Evolutionary conservation across 1,140 invertebrate species (phyloP), one percentile per base, ranked within the genome.

Genomic region (Calliopsis andreniformis): DNA sequence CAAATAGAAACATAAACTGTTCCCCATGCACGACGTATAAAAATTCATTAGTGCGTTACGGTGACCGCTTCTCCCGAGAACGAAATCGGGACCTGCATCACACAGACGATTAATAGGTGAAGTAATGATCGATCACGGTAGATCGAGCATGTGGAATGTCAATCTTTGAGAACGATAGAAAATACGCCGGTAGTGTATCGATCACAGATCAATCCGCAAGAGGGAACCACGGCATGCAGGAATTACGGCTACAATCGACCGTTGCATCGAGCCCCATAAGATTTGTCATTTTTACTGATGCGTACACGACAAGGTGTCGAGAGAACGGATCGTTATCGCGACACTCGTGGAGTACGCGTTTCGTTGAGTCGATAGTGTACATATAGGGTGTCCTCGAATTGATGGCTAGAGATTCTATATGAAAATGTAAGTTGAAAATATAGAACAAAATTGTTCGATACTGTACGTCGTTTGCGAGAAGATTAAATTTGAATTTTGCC

Each of bases 51-150:
- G 68, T 78, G 42, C 5, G 28, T 53, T 51, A 69, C 51, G 30
- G 62, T 53, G 10, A 25, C 39, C 43, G 39, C 75, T 79, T 79
- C 73, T 83, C 49, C 39, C 25, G 28, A 55, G 62, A 82, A 78
- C 63, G 58, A 83, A 83, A 75, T 78, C 80, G 47, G 56, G 42
- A 59, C 49, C 66, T 75, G 69, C 58, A 56, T 78, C 76, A 61
- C 62, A 20, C 49, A 51, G 67, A 80, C 73, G 78, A 87, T 85
- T 85, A 86, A 86, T 82, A 84, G 75, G 42, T 53, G 49, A 84
- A 84, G 75, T 84, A 86, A 84, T 83, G 79, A 87, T 86, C 78
- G 59, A 87, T 86, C 83, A 79, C 76, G 83, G 66, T 85, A 85
- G 56, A 77, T 76, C 61, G 68, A 83, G 28, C 78, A 63, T 70